Conservation (phyloP, 2,888 invertebrate species). For the Isoperla grammatica region DNA sequence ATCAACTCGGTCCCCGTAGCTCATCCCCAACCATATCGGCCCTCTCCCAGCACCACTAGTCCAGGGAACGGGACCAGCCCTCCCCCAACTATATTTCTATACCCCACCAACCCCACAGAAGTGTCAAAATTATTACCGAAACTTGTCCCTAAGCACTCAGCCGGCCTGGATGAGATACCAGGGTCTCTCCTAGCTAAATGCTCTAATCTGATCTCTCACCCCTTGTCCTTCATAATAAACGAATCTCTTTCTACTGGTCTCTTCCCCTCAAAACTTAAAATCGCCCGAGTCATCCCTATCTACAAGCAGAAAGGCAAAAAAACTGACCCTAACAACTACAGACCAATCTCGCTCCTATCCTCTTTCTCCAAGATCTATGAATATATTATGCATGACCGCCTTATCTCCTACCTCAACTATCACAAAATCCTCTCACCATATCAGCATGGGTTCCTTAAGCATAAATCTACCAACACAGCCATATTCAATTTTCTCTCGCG, state of each 20-base stretch:
- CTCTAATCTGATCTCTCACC: not conserved
- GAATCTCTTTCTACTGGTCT: not conserved
- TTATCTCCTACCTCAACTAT: not conserved
- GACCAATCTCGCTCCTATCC: not conserved
- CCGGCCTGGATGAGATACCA: not conserved
- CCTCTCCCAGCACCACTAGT: too few relatives aligned
- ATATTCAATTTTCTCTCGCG: not conserved
- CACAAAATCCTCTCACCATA: not conserved
- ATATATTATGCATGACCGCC: not conserved
- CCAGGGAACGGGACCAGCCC: too few relatives aligned
- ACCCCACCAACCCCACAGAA: too few relatives aligned
- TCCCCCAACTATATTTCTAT: too few relatives aligned
- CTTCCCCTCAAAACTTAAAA: not conserved
- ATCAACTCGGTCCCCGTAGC: too few relatives aligned
- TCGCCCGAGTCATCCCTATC: not conserved
- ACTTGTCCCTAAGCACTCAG: too few relatives aligned
- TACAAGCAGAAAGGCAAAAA: not conserved
- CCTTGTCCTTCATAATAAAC: not conserved
- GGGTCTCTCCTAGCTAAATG: not conserved
- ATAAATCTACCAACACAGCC: conserved; percentile 7
- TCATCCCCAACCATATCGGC: too few relatives aligned
- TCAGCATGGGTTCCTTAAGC: not conserved
- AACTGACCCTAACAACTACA: not conserved
- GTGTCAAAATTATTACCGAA: too few relatives aligned
- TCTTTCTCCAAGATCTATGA: not conserved